Evolutionary conservation across 2,797 vertebrate genomes (phyloP), one percentile per base, ranked within the genome.

Genomic region (Sternarchorhynchus goeldii): DNA sequence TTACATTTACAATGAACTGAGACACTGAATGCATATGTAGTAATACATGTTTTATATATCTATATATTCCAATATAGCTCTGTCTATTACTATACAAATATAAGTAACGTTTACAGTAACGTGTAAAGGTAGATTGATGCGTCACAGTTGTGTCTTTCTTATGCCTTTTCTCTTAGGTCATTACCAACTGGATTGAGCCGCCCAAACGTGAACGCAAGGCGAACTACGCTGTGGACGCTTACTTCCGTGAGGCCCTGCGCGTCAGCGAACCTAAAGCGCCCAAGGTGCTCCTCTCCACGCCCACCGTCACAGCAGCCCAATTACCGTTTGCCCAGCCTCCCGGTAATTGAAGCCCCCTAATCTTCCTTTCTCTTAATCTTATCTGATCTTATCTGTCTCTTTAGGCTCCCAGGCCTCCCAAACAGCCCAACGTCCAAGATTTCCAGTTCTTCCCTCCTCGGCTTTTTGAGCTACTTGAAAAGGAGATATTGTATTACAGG

Each of bases 191-290:
- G 97, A 99, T 99, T 25, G 98, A 99, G 78, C 97, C 98, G 0
- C 97, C 97, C 0, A 99, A 99, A 85, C 93, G 97, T 88, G 98
- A 99, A 88, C 94, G 98, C 79, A 99, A 99, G 92, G 98, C 98
- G 39, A 99, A 99, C 85, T 99, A 99, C 0, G 98, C 98, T 0
- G 98, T 99, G 16, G 98, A 99, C 76, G 97, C 98, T 0, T 99
- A 99, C 87, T 99, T 99, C 89, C 94, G 97, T 88, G 98, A 99
- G 88, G 98, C 98, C 32, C 94, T 99, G 82, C 93, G 97, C 62
- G 97, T 99, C 88, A 99, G 98, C 78, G 98, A 99, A 79, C 98
- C 98, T 50, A 99, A 99, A 94, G 97, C 96, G 73, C 98, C 98
- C 66, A 99, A 99, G 94, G 98, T 99, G 86, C 62, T 73, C 29